Evolutionary conservation across 2,113 vertebrate species (phyloP), one percentile per base, ranked within the genome.

Genomic region (Clinocottus analis): DNA sequence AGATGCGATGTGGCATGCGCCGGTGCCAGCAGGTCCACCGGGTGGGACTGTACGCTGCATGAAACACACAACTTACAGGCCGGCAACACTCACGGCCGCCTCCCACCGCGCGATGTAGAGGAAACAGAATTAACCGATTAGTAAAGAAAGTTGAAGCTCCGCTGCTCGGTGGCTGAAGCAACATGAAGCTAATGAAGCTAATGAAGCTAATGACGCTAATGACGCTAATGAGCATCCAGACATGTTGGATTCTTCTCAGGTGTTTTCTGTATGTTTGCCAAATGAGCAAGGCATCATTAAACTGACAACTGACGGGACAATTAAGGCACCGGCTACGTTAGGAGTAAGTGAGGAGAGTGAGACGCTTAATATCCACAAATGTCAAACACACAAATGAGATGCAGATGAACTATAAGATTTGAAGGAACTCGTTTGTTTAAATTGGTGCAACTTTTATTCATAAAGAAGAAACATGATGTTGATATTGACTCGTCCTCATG

Each of bases 351-450:
- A n/a, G n/a, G n/a, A n/a, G n/a, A n/a, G n/a, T n/a, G n/a, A n/a
- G n/a, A n/a, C n/a, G n/a, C n/a, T n/a, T n/a, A n/a, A 49, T 63
- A 68, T 78, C 65, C 65, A 39, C 72, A 14, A 43, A 43, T 64
- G 58, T 69, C 55, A 67, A 53, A 67, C 71, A 70, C 53, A 67
- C 25, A 39, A 3, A 21, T 2, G n/a, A 53, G 27, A 63, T 37
- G 19, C 2, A 64, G 58, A 75, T 72, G 11, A 53, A 19, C n/a
- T 6, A 29, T 29, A 41, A 31, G 16, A 41, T 19, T 47, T 47
- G 5, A 19, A 47, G 45, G 2, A 19, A 47, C 19, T 47, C 5
- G 2, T 47, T 19, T 19, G 5, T 5, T 47, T 47, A 7, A 47
- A 47, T 47, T 19, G 5, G 45, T 7, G 39, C 39, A 41, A 12